A percentile compares a stretch with the other conserved stretches of the same genome.
Conservation (phyloP, 2,797 vertebrate genomes). For the Catamblyrhynchus diadema region DNA sequence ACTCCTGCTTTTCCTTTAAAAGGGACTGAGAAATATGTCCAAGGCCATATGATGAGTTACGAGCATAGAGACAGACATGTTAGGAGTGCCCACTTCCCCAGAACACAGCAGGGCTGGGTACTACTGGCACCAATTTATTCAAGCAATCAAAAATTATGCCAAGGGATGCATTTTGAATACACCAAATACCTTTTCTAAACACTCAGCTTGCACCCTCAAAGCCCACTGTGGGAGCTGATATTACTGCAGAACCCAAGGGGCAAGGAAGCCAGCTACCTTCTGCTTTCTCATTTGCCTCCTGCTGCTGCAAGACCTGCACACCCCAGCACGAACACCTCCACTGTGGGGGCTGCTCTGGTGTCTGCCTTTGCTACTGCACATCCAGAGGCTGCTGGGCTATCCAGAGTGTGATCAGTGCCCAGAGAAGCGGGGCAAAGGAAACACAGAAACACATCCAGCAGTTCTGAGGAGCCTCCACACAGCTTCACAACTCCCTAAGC, state of each 20-base stretch:
- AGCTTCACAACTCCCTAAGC: background rate
- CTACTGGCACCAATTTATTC: background rate
- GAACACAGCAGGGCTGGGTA: background rate
- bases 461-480: background rate
- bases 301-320: background rate
- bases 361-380: background rate
- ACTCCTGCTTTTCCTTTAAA: background rate
- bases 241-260: background rate
- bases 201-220: background rate
- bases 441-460: background rate
- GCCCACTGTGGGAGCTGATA: background rate
- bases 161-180: background rate
- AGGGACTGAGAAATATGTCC: fast-evolving
- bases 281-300: background rate
- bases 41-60: background rate
- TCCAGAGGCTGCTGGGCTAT: background rate
- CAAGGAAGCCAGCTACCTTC: background rate
- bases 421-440: background rate
- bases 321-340: background rate
- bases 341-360: background rate
- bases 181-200: background rate
- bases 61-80: fast-evolving
- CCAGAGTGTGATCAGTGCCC: fast-evolving
- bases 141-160: background rate
- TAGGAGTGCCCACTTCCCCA: fast-evolving